These are phyloP conservation scores for Diplogasteroides magnus DNA, from an alignment of 1,140 invertebrate genomes.

Conservation along the genomic window DNA sequence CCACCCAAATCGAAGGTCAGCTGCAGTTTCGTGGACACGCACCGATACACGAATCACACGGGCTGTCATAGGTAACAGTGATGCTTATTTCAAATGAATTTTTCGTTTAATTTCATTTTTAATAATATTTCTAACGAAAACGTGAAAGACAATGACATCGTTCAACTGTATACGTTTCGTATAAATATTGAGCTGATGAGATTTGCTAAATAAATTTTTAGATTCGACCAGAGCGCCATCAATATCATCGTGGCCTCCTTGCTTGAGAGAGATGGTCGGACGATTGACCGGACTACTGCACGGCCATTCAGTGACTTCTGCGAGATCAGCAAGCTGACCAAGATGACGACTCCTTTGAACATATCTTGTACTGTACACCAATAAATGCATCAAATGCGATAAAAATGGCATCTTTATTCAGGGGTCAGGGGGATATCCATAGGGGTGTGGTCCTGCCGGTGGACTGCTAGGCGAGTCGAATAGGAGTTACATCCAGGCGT, in stretches of 20 bases:
- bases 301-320: too few relatives aligned
- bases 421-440: too few relatives aligned
- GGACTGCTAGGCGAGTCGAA: too few relatives aligned
- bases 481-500: too few relatives aligned
- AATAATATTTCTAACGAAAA: neutral
- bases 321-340: too few relatives aligned
- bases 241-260: constrained; percentile 77
- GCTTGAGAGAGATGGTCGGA: constrained; percentile 55
- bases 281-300: too few relatives aligned
- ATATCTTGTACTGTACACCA: too few relatives aligned
- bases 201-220: too few relatives aligned
- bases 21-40: neutral
- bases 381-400: too few relatives aligned
- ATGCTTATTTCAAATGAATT: neutral
- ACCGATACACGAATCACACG: neutral
- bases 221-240: constrained; percentile 59
- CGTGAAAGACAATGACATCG: neutral
- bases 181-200: neutral
- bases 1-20: neutral
- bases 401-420: too few relatives aligned
- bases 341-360: too few relatives aligned
- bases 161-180: neutral
- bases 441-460: too few relatives aligned
- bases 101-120: neutral
- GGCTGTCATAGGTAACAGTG: neutral